A percentile compares a stretch with the other conserved stretches of the same genome.
Conservation (phyloP, 1,140 invertebrate genomes). For the Laodelphax striatellus region DNA sequence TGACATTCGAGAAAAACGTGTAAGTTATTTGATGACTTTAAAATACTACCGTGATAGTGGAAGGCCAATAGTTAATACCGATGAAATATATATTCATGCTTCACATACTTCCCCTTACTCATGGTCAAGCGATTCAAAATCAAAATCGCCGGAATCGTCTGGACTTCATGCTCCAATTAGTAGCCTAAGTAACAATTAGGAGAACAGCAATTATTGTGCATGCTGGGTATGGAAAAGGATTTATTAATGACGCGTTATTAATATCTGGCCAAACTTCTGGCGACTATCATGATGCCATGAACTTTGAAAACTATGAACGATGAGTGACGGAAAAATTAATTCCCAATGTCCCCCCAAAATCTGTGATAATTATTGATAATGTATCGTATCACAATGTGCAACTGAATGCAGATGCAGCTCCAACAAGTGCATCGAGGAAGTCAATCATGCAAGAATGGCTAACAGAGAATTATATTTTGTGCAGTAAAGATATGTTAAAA, state of each 20-base stretch:
- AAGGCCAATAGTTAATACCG: slow-evolving; percentile 2
- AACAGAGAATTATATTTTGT: slow-evolving; percentile 10
- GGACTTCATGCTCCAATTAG: background rate
- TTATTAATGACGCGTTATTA: slow-evolving; percentile 6
- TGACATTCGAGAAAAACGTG: too few species aligned
- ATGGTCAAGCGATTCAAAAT: background rate
- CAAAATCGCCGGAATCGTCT: background rate
- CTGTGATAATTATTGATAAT: slow-evolving; percentile 30
- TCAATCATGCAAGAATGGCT: slow-evolving; percentile 24
- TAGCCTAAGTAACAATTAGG: too few species aligned
- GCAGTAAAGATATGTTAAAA: slow-evolving; percentile 8
- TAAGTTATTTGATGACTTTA: background rate
- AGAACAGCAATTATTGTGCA: slow-evolving; percentile 6
- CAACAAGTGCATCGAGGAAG: slow-evolving; percentile 19
- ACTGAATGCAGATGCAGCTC: slow-evolving; percentile 19
- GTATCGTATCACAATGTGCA: slow-evolving; percentile 28
- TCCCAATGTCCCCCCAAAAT: slow-evolving; percentile 25
- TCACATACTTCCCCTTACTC: background rate
- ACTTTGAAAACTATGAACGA: background rate
- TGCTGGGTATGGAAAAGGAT: slow-evolving; percentile 3
- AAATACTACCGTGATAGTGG: background rate
- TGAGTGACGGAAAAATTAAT: slow-evolving; percentile 16
- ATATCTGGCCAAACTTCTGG: background rate
- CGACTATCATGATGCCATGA: background rate
- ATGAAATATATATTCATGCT: slow-evolving; percentile 4